These are phyloP conservation scores for Eremophila alpestris DNA, from an alignment of 2,797 vertebrate genomes.

Conservation along the genomic window DNA sequence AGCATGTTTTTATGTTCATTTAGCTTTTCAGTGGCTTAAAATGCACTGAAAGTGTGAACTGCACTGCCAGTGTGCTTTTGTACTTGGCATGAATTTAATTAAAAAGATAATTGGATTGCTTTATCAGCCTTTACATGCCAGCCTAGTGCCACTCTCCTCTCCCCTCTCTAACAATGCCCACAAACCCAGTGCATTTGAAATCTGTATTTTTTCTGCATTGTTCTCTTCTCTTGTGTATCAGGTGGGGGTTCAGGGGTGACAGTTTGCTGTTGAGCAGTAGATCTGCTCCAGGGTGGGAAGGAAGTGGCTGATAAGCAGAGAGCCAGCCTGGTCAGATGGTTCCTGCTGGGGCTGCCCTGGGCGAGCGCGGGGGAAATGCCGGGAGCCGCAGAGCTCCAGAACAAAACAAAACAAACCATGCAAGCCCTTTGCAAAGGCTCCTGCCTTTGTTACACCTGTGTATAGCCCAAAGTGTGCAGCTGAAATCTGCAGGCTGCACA, in stretches of 20 bases:
- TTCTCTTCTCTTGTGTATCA: background rate
- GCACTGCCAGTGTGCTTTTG: background rate
- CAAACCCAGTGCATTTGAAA: background rate
- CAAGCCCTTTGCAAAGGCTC: background rate
- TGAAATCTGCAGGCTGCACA: background rate
- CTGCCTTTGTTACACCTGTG: background rate
- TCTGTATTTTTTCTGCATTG: background rate
- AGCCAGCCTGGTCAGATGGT: background rate
- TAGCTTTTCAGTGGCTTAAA: constrained; percentile 13
- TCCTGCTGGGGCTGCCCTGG: background rate
- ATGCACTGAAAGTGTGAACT: background rate
- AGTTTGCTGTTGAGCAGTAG: background rate
- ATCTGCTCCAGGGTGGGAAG: background rate
- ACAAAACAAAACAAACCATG: background rate
- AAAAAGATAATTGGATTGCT: constrained; percentile 52
- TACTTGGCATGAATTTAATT: constrained; percentile 30
- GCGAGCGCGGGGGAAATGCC: background rate
- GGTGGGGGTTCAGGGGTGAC: background rate
- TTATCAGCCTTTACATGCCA: background rate
- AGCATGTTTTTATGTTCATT: background rate
- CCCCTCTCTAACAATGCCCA: background rate
- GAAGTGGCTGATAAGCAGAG: constrained; percentile 15
- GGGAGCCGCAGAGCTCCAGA: background rate
- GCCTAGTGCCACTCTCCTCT: background rate
- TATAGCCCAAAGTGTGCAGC: background rate